phyloP scores from a whole-genome alignment of 2,113 vertebrate genomes.

The Toxotes jaculatrix region DNA sequence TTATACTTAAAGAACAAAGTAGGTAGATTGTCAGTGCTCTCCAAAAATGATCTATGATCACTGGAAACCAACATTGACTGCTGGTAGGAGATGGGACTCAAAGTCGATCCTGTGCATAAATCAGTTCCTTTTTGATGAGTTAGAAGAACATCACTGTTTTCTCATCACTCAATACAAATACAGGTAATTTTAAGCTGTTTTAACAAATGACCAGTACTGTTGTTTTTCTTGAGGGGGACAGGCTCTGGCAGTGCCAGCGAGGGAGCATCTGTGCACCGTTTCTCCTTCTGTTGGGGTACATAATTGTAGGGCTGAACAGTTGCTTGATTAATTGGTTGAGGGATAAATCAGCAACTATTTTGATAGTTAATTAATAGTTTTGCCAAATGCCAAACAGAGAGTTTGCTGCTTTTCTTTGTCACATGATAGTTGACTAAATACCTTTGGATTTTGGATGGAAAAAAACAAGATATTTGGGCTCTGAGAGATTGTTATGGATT shows the following conservation, averaged over 20 bases:
- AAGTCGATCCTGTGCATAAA: background rate
- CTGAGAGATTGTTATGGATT: background rate
- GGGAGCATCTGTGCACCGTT: background rate
- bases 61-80: background rate
- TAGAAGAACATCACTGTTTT: background rate
- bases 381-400: background rate
- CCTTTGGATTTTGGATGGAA: background rate
- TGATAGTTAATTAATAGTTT: background rate
- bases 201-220: background rate
- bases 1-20: background rate
- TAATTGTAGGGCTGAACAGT: background rate
- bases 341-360: background rate
- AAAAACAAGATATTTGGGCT: background rate
- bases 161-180: background rate
- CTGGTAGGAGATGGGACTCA: background rate
- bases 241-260: background rate
- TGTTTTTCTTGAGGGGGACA: background rate
- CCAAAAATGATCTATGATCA: slow-evolving; percentile 25
- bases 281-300: background rate
- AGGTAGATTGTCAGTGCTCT: slow-evolving; percentile 11
- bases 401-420: background rate
- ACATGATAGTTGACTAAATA: background rate
- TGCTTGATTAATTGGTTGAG: too few relatives aligned
- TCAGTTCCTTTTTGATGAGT: background rate
- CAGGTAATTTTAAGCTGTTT: background rate